Percentiles rank a stretch among this genome's conserved stretches.
Evolutionary conservation across 2,888 invertebrate species (phyloP).

Genomic region (Pandemis corylana): DNA sequence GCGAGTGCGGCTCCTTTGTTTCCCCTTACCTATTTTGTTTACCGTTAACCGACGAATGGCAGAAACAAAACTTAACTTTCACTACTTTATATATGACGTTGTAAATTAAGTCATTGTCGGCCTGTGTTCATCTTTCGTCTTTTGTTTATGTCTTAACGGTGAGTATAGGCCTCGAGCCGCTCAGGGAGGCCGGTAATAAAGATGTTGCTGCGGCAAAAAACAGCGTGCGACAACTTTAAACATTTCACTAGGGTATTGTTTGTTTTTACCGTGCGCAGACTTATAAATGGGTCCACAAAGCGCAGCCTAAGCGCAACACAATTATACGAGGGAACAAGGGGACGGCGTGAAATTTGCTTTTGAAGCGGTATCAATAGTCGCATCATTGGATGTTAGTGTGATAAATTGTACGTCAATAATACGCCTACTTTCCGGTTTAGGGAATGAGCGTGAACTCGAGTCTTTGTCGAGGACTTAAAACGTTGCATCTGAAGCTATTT

Average conservation of each 20-base stretch:
- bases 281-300: conserved; percentile 67
- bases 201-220: conserved; percentile 60
- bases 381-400: conserved; percentile 75
- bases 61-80: conserved; percentile 77
- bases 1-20: conserved; percentile 63
- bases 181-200: conserved; percentile 68
- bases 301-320: conserved; percentile 63
- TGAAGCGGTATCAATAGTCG: conserved; percentile 68
- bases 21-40: conserved; percentile 62
- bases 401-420: conserved; percentile 77
- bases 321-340: conserved; percentile 65
- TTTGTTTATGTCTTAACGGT: conserved; percentile 81
- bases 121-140: conserved; percentile 52
- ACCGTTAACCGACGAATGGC: conserved; percentile 70
- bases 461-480: conserved; percentile 26
- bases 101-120: conserved; percentile 72
- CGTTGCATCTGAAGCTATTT: conserved; percentile 8
- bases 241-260: conserved; percentile 65
- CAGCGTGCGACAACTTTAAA: conserved; percentile 66
- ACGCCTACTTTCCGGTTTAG: conserved; percentile 58
- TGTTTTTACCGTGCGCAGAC: conserved; percentile 59
- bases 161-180: conserved; percentile 58
- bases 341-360: conserved; percentile 74
- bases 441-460: conserved; percentile 15
- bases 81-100: conserved; percentile 80